phyloP scores from a whole-genome alignment of 2,888 invertebrate genomes.

The Catonia carolina region DNA sequence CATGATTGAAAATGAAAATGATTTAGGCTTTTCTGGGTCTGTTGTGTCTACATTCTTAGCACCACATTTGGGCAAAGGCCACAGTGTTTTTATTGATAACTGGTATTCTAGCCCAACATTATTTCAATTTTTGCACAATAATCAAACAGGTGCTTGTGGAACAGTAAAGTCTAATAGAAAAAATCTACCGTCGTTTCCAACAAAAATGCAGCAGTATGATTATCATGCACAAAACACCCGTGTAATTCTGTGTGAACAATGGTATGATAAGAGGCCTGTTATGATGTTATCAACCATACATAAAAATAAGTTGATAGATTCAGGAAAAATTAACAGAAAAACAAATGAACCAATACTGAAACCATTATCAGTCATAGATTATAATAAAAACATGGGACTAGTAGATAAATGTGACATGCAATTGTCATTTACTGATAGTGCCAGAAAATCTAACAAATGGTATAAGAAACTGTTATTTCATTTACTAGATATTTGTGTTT shows the following conservation, averaged over 20 bases:
- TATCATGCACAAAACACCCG: background rate
- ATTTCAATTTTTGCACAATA: constrained; percentile 3
- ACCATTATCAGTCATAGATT: constrained; percentile 1
- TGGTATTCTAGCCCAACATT: constrained; percentile 35
- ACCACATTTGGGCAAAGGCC: constrained; percentile 33
- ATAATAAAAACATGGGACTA: constrained; percentile 12
- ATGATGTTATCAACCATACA: constrained; percentile 14
- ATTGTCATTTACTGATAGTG: constrained; percentile 11
- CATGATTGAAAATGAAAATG: constrained; percentile 2
- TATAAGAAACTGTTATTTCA: constrained; percentile 15
- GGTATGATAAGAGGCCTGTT: constrained; percentile 7
- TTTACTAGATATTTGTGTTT: constrained; percentile 1
- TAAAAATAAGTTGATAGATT: background rate
- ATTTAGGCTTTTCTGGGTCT: background rate
- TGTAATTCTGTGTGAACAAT: constrained; percentile 3
- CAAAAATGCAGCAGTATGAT: constrained; percentile 2
- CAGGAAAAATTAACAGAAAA: constrained; percentile 4
- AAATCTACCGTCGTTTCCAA: constrained; percentile 11
- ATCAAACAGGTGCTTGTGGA: constrained; percentile 30
- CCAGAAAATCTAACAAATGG: constrained; percentile 8
- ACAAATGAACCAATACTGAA: constrained; percentile 7
- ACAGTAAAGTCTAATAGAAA: constrained; percentile 28
- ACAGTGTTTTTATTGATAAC: constrained; percentile 35
- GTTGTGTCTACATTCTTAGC: background rate
- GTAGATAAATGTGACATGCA: constrained; percentile 15